Percentiles rank a stretch among this genome's conserved stretches.
Conservation (phyloP, 2,888 invertebrate species). For the Choristoneura rosaceana region DNA sequence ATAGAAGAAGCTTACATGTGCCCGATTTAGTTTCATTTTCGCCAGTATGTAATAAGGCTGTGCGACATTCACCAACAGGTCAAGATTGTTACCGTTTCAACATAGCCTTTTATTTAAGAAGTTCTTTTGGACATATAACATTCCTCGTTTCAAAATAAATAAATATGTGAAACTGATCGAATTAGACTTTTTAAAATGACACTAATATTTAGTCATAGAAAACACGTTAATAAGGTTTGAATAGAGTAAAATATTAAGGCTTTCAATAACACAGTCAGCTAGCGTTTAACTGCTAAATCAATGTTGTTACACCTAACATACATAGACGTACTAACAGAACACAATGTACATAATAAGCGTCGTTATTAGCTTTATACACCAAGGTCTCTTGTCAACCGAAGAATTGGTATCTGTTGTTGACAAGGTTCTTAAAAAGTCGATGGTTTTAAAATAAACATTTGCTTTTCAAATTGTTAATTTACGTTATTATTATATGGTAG, state of each 20-base stretch:
- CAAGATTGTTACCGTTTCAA: too few relatives aligned
- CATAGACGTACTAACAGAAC: slow-evolving; percentile 30
- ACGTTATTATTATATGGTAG: too few relatives aligned
- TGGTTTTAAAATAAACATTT: slow-evolving; percentile 18
- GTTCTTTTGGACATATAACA: not conserved
- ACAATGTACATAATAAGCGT: slow-evolving; percentile 35
- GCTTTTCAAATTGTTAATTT: slow-evolving; percentile 32
- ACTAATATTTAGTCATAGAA: slow-evolving; percentile 22
- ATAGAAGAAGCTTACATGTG: too few relatives aligned
- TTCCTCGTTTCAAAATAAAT: not conserved
- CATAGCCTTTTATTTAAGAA: too few relatives aligned
- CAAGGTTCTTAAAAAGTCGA: slow-evolving; percentile 21
- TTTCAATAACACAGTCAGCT: slow-evolving; percentile 39
- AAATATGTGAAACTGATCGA: slow-evolving; percentile 25
- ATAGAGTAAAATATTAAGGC: slow-evolving; percentile 30
- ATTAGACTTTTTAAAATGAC: slow-evolving; percentile 16
- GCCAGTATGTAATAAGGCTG: too few relatives aligned
- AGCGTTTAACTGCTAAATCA: slow-evolving; percentile 29
- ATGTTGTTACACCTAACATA: slow-evolving; percentile 35
- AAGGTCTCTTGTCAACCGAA: slow-evolving; percentile 27
- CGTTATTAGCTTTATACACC: slow-evolving; percentile 33
- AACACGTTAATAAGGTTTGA: slow-evolving; percentile 25
- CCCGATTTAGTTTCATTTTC: too few relatives aligned
- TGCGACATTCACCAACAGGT: too few relatives aligned
- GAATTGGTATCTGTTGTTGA: not conserved